Conservation (phyloP, 2,113 vertebrate genomes). For the Alectura lathami region DNA sequence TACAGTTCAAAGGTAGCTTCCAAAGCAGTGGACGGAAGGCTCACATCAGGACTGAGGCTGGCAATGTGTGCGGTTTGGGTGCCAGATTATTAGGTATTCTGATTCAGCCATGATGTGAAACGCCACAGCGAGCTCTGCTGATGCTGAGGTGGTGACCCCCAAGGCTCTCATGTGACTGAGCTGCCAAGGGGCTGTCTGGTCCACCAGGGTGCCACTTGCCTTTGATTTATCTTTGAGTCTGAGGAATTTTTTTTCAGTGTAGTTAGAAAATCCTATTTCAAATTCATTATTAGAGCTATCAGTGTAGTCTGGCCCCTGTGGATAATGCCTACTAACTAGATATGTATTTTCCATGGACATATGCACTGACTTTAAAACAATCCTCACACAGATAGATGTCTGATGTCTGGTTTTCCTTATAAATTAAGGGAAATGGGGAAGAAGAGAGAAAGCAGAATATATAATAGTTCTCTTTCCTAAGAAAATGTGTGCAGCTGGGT, state of each 20-base stretch:
- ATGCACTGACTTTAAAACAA: slow-evolving; percentile 31
- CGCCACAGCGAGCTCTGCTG: slow-evolving; percentile 22
- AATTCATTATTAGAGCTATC: slow-evolving; percentile 45
- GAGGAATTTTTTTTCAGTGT: slow-evolving; percentile 16
- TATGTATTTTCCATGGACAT: slow-evolving; percentile 20
- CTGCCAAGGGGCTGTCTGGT: slow-evolving; percentile 53
- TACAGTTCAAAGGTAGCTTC: neutral
- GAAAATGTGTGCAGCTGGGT: slow-evolving; percentile 15
- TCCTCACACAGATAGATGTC: slow-evolving; percentile 4
- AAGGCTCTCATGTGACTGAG: slow-evolving; percentile 53
- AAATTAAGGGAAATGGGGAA: slow-evolving; percentile 16
- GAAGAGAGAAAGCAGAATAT: neutral
- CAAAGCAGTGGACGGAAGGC: neutral
- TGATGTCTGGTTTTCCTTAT: slow-evolving; percentile 20
- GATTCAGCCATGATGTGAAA: slow-evolving; percentile 5
- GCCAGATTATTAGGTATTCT: slow-evolving; percentile 50
- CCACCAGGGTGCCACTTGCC: slow-evolving; percentile 42
- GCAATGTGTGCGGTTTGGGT: slow-evolving; percentile 22
- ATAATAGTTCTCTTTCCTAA: slow-evolving; percentile 9
- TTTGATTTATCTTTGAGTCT: slow-evolving; percentile 63
- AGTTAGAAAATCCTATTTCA: slow-evolving; percentile 44
- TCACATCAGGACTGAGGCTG: neutral
- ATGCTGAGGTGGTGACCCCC: slow-evolving; percentile 39
- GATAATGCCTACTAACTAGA: slow-evolving; percentile 42
- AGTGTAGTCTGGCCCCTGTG: neutral